phyloP scores from a whole-genome alignment of 2,797 vertebrate genomes.

The Periophthalmus magnuspinnatus region DNA sequence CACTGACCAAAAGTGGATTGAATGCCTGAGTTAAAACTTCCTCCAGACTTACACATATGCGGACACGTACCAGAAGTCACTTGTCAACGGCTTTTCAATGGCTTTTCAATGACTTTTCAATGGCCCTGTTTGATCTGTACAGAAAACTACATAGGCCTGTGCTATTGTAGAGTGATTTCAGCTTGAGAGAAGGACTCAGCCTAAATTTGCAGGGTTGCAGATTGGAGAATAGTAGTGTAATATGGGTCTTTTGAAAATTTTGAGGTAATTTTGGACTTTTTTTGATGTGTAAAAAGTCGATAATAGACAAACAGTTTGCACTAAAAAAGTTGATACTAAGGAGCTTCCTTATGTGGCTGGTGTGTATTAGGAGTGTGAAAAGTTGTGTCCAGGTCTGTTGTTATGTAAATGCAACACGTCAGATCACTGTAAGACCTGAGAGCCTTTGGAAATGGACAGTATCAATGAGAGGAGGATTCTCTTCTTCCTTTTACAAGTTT shows the following conservation, averaged over 20 bases:
- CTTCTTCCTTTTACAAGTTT: not conserved
- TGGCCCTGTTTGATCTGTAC: not conserved
- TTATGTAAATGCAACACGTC: not conserved
- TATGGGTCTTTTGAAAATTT: too few species aligned
- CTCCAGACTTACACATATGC: not conserved
- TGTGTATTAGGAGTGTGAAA: slow-evolving; percentile 12
- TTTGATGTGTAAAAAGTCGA: not conserved
- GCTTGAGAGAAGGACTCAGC: too few species aligned
- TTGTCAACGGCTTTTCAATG: not conserved
- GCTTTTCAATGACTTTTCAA: not conserved
- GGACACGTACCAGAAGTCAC: not conserved
- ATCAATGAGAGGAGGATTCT: not conserved
- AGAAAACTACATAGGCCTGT: not conserved
- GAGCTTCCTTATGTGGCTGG: not conserved
- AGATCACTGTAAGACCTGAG: too few species aligned
- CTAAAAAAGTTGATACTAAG: not conserved
- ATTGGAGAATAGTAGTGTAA: too few species aligned
- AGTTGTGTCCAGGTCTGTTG: slow-evolving; percentile 7
- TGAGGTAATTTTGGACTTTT: too few species aligned
- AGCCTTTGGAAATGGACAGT: slow-evolving; percentile 1
- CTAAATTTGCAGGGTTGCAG: too few species aligned
- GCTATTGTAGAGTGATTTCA: too few species aligned
- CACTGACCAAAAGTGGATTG: not conserved
- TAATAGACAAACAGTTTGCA: not conserved
- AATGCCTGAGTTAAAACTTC: not conserved